Percentiles rank a stretch among this genome's conserved stretches.
phyloP scores from a whole-genome alignment of 2,888 invertebrate genomes.

The Calameuta filiformis region DNA sequence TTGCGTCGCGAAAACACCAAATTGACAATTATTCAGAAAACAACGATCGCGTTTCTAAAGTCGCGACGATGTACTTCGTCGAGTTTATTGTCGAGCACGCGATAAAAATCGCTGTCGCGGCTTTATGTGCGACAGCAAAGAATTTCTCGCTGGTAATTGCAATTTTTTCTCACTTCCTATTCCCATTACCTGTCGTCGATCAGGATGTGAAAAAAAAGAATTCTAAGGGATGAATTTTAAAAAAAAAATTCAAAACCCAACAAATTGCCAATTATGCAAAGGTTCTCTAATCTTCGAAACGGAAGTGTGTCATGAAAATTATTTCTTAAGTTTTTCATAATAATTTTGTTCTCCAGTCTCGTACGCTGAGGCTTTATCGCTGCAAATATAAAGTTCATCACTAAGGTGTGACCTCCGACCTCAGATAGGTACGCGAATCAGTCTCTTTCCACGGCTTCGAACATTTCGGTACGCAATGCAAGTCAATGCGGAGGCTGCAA shows the following conservation, averaged over 20 bases:
- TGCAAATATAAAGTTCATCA: conserved; percentile 37
- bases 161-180: not conserved
- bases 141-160: not conserved
- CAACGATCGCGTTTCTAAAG: not conserved
- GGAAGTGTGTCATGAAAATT: not conserved
- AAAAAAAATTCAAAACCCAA: too few species aligned
- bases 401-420: conserved; percentile 34
- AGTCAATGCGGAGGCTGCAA: not conserved
- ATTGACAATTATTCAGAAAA: not conserved
- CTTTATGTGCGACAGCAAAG: not conserved
- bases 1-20: not conserved
- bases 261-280: too few species aligned
- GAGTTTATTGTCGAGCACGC: not conserved
- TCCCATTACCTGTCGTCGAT: not conserved
- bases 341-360: not conserved
- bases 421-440: conserved; percentile 34
- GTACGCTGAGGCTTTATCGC: conserved; percentile 22
- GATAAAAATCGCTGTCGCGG: not conserved
- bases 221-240: not conserved
- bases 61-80: not conserved
- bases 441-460: conserved; percentile 18
- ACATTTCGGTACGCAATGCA: conserved; percentile 1
- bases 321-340: not conserved
- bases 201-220: not conserved
- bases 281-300: too few species aligned